Conservation (phyloP, 2,797 vertebrate genomes). For the Thamnophis elegans region DNA sequence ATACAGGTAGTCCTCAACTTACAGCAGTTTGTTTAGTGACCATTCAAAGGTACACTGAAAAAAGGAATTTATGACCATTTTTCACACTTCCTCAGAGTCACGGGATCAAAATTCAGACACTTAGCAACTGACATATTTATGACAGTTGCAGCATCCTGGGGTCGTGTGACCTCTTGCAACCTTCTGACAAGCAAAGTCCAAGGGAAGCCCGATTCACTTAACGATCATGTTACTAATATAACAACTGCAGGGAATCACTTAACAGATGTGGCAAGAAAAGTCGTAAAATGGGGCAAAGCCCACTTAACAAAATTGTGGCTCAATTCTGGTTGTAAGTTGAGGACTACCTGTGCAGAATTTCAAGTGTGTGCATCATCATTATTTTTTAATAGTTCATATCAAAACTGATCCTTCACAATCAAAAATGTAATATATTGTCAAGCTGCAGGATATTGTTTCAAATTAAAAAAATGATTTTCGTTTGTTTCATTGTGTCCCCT, state of each 20-base stretch:
- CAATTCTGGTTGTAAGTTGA: background rate
- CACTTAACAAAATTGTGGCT: background rate
- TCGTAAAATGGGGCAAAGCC: background rate
- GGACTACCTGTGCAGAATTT: background rate
- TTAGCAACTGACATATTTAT: background rate
- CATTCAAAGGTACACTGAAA: background rate
- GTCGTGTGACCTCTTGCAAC: background rate
- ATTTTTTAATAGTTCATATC: background rate
- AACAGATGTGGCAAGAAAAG: background rate
- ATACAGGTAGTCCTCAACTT: background rate
- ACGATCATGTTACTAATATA: background rate
- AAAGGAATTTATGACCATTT: background rate
- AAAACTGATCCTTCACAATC: background rate
- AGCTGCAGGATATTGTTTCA: background rate
- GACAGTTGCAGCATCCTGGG: no score
- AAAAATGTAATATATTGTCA: background rate
- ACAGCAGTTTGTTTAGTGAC: background rate
- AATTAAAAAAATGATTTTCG: constrained; percentile 3
- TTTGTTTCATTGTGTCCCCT: background rate
- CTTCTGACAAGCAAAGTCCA: background rate
- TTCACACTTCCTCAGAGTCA: background rate
- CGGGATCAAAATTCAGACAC: background rate
- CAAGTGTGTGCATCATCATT: background rate
- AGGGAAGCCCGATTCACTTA: no score
- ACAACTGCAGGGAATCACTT: background rate